Conservation (phyloP, 2,113 vertebrate genomes). For the Chionis minor region DNA sequence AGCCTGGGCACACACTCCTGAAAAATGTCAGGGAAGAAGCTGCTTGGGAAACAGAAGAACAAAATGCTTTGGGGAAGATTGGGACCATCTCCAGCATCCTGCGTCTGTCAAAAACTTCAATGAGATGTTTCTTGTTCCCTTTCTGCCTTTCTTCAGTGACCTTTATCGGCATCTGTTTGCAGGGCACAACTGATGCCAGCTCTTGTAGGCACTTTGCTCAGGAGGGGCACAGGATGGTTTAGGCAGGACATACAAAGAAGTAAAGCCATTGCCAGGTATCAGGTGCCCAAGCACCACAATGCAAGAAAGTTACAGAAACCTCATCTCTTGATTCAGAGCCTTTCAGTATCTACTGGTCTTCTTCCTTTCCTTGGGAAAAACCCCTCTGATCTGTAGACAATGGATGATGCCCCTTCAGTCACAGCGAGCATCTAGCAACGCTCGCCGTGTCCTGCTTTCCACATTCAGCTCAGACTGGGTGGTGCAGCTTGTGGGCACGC, state of each 20-base stretch:
- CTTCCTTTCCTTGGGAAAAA: not conserved
- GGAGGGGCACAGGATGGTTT: not conserved
- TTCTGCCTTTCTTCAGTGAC: not conserved
- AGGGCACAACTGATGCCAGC: not conserved
- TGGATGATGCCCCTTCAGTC: not conserved
- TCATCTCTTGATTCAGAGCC: not conserved
- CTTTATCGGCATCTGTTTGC: not conserved
- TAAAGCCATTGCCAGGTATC: not conserved
- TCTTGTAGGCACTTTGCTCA: not conserved
- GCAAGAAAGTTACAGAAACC: not conserved
- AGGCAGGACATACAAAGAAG: not conserved
- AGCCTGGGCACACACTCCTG: not conserved
- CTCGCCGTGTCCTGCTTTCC: not conserved
- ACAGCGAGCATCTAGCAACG: not conserved
- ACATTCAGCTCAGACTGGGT: rapidly evolving
- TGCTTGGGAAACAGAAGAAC: not conserved
- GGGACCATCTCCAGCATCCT: not conserved
- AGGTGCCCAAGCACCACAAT: not conserved
- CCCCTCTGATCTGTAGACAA: not conserved
- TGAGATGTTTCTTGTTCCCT: not conserved
- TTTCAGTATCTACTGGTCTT: not conserved
- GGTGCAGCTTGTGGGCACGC: rapidly evolving
- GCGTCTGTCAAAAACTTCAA: not conserved
- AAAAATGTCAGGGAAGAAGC: not conserved
- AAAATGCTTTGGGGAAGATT: not conserved